These are phyloP conservation scores for Trypoxylus dichotomus DNA, from an alignment of 1,140 invertebrate genomes.

Conservation along the genomic window DNA sequence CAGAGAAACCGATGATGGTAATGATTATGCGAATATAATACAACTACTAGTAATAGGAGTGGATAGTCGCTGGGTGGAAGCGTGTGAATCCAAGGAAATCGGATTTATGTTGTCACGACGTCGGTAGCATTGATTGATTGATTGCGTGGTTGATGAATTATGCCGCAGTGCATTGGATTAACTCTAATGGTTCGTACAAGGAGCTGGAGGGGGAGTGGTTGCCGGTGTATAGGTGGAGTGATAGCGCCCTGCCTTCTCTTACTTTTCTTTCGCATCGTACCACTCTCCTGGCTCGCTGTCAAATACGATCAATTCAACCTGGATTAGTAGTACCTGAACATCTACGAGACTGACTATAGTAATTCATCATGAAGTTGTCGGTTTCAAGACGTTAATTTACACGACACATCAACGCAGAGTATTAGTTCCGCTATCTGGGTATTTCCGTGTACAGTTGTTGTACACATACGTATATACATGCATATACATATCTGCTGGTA, in stretches of 20 bases:
- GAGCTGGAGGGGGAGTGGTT: conserved; percentile 31
- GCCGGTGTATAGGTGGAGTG: conserved; percentile 24
- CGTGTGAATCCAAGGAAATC: conserved; percentile 40
- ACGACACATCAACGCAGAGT: neutral
- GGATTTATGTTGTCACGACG: conserved; percentile 41
- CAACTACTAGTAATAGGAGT: conserved; percentile 14
- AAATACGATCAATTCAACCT: neutral
- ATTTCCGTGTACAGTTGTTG: neutral
- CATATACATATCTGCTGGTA: neutral
- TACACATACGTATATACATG: neutral
- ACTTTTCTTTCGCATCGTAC: conserved; percentile 14
- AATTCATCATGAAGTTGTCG: neutral
- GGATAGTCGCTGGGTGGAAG: neutral
- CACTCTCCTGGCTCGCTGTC: neutral
- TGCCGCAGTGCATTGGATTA: conserved; percentile 42
- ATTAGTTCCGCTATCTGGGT: neutral
- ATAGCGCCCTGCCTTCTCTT: neutral
- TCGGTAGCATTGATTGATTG: conserved; percentile 42
- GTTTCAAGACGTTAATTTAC: neutral
- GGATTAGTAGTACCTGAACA: conserved; percentile 5
- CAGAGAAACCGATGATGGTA: neutral
- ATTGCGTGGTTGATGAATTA: conserved; percentile 44
- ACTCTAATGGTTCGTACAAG: conserved; percentile 37
- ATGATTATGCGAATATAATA: conserved; percentile 21
- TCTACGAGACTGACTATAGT: neutral